Evolutionary conservation across 2,888 invertebrate genomes (phyloP).

Genomic region (Temnothorax unifasciatus): DNA sequence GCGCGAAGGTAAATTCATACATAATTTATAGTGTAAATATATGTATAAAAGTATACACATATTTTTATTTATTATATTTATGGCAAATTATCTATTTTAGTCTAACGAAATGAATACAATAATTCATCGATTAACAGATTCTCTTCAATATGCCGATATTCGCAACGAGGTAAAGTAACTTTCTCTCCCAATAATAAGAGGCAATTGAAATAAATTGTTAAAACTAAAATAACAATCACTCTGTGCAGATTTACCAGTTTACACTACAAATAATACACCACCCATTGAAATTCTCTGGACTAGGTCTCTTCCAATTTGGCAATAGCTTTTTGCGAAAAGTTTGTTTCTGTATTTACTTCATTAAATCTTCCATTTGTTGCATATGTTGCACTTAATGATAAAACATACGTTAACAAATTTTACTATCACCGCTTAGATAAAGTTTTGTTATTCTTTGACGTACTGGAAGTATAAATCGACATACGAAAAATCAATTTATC

Average conservation of each 20-base stretch:
- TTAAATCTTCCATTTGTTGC: neutral
- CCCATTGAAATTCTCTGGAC: conserved; percentile 23
- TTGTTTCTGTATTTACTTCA: neutral
- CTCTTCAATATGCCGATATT: conserved; percentile 4
- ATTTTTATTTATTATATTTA: neutral
- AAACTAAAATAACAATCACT: conserved; percentile 1
- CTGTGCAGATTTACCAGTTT: conserved; percentile 31
- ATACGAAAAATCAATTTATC: neutral
- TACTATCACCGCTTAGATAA: neutral
- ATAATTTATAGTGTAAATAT: neutral
- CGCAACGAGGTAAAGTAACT: neutral
- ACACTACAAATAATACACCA: neutral
- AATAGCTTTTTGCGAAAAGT: conserved; percentile 10
- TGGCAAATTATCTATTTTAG: neutral
- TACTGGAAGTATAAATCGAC: neutral
- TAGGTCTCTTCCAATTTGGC: conserved; percentile 28
- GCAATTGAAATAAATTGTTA: neutral
- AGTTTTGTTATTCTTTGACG: neutral
- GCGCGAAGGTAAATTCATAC: neutral
- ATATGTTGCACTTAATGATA: neutral
- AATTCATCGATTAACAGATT: neutral
- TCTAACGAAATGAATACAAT: neutral
- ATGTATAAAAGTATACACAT: neutral
- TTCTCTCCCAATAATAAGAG: neutral
- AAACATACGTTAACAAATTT: neutral